phyloP scores from a whole-genome alignment of 1,140 invertebrate genomes.

The Caenorhabditis brenneri region DNA sequence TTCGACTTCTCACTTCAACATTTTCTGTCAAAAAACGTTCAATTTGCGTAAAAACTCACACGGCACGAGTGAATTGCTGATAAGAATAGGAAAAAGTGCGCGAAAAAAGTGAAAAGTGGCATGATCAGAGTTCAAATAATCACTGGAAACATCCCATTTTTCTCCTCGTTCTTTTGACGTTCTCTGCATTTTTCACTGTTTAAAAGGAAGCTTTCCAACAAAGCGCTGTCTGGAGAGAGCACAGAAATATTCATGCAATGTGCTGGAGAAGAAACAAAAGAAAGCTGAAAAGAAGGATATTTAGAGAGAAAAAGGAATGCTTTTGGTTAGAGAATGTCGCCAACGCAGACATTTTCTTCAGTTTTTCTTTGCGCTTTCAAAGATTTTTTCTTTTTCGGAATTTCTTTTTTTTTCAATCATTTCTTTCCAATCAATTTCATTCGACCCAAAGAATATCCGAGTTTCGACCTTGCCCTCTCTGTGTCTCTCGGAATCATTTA shows the following conservation, averaged over 20 bases:
- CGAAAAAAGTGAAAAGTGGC: slow-evolving; percentile 27
- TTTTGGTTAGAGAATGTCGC: background rate
- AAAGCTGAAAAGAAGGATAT: background rate
- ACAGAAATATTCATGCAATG: background rate
- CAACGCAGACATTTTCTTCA: background rate
- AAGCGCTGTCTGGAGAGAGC: background rate
- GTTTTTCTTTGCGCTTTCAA: background rate
- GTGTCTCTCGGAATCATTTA: background rate
- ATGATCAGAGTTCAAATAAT: slow-evolving; percentile 31
- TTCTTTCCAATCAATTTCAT: background rate
- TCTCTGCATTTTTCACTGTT: background rate
- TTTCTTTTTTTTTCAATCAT: background rate
- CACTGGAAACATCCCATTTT: slow-evolving; percentile 23
- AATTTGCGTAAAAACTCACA: background rate
- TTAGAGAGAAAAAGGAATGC: background rate
- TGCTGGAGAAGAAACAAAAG: background rate
- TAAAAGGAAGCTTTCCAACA: background rate
- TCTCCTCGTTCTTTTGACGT: slow-evolving; percentile 3
- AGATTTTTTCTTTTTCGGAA: background rate
- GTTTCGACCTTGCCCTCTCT: slow-evolving; percentile 37
- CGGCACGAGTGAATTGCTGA: background rate
- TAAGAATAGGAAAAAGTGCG: background rate
- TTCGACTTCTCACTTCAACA: no score
- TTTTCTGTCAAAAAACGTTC: background rate
- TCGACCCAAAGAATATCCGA: slow-evolving; percentile 26